Conservation (phyloP, 2,113 vertebrate genomes). For the Lamprologus tigripictilis region DNA sequence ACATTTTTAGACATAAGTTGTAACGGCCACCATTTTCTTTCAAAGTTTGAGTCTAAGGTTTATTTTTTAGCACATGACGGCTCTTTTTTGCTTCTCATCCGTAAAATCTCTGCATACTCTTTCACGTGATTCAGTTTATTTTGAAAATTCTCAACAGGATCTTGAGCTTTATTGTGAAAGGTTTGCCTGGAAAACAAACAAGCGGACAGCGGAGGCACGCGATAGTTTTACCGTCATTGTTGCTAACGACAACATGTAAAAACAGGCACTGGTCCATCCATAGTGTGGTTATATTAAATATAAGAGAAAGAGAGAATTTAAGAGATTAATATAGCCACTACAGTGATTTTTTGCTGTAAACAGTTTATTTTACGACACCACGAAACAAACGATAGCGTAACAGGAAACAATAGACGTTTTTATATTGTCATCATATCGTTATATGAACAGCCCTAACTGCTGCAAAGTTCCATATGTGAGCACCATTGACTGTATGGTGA, state of each 20-base stretch:
- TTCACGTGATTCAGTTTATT: not conserved
- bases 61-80: not conserved
- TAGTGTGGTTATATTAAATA: not conserved
- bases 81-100: not conserved
- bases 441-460: not conserved
- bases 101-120: not conserved
- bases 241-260: not conserved
- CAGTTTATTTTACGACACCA: not conserved
- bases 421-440: not conserved
- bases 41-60: not conserved
- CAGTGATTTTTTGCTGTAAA: not conserved
- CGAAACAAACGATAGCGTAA: fast-evolving
- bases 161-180: not conserved
- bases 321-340: not conserved
- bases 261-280: not conserved
- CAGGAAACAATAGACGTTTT: fast-evolving
- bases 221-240: not conserved
- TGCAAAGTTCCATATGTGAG: not conserved
- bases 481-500: not conserved
- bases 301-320: not conserved
- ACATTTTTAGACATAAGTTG: not conserved
- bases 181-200: not conserved
- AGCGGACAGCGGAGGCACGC: not conserved
- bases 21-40: not conserved
- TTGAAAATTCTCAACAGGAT: not conserved